A percentile compares a stretch with the other conserved stretches of the same genome.
Conservation (phyloP, 2,888 invertebrate species). For the Chrysomela aeneicollis region DNA sequence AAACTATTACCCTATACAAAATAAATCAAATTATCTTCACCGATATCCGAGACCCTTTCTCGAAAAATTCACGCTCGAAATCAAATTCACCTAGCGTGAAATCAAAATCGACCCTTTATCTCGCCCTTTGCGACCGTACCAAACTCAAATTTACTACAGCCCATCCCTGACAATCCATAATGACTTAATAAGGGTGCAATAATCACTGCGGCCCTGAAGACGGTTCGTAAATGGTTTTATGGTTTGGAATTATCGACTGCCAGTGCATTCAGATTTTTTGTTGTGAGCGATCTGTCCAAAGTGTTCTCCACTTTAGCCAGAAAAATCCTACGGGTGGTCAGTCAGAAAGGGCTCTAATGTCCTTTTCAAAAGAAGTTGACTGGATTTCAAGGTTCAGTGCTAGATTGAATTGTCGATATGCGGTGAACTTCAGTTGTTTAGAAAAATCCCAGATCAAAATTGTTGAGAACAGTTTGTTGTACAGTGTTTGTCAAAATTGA, state of each 20-base stretch:
- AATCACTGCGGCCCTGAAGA: slow-evolving; percentile 37
- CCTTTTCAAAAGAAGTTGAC: too few relatives aligned
- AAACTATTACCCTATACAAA: too few relatives aligned
- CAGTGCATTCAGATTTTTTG: slow-evolving; percentile 27
- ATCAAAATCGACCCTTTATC: slow-evolving; percentile 11
- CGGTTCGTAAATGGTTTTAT: slow-evolving; percentile 37
- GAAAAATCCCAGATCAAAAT: too few relatives aligned
- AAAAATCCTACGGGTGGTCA: too few relatives aligned
- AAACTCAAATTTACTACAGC: slow-evolving; percentile 1
- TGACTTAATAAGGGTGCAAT: slow-evolving; percentile 40
- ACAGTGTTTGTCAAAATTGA: too few relatives aligned
- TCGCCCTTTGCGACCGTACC: background rate
- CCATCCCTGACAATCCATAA: slow-evolving; percentile 20
- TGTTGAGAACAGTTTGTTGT: too few relatives aligned
- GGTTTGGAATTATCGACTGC: slow-evolving; percentile 28
- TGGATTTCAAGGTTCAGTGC: too few relatives aligned
- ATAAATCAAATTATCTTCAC: background rate
- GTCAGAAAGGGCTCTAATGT: too few relatives aligned
- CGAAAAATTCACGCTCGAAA: slow-evolving; percentile 8
- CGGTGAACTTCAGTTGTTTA: too few relatives aligned
- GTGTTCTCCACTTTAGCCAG: too few relatives aligned
- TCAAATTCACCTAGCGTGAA: background rate
- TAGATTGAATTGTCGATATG: too few relatives aligned
- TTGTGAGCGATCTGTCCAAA: slow-evolving; percentile 24
- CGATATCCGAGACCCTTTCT: background rate